Conservation (phyloP, 2,797 vertebrate species). For the Scarus forsteni region DNA sequence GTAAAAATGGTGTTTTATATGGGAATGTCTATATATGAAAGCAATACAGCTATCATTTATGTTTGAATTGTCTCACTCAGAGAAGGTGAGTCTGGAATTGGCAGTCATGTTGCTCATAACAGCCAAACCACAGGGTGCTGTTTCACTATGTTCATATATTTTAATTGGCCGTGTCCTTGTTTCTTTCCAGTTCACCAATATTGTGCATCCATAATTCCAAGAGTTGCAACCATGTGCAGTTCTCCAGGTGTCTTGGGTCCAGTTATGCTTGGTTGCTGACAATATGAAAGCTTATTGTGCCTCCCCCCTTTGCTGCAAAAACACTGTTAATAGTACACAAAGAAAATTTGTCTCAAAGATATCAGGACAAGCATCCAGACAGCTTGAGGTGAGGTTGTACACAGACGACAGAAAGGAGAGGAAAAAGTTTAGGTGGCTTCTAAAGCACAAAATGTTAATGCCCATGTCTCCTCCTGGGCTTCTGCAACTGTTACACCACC, state of each 20-base stretch:
- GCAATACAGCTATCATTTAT: no score
- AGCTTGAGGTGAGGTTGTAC: constrained; percentile 26
- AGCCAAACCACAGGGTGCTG: no score
- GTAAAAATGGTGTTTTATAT: no score
- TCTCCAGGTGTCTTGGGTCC: constrained; percentile 30
- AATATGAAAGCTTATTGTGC: constrained; percentile 12
- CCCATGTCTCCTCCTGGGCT: constrained; percentile 17
- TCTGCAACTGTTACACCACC: constrained; percentile 41
- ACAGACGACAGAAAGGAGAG: constrained; percentile 2
- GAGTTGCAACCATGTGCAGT: constrained; percentile 10
- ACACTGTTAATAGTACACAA: constrained; percentile 20
- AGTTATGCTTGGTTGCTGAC: background rate
- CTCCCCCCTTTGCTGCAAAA: constrained; percentile 37
- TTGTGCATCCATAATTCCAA: constrained; percentile 9
- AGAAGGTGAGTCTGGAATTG: no score
- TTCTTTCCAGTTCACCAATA: no score
- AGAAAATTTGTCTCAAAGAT: constrained; percentile 52
- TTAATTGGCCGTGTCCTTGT: no score
- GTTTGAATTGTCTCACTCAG: no score
- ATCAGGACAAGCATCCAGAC: constrained; percentile 31
- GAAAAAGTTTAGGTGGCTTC: constrained; percentile 19
- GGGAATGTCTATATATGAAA: no score
- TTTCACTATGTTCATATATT: no score
- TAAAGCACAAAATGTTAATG: constrained; percentile 14
- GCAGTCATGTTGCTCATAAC: no score